Percentiles rank a stretch among this genome's conserved stretches.
Conservation (phyloP, 2,888 invertebrate genomes). For the Tipula confusa region DNA sequence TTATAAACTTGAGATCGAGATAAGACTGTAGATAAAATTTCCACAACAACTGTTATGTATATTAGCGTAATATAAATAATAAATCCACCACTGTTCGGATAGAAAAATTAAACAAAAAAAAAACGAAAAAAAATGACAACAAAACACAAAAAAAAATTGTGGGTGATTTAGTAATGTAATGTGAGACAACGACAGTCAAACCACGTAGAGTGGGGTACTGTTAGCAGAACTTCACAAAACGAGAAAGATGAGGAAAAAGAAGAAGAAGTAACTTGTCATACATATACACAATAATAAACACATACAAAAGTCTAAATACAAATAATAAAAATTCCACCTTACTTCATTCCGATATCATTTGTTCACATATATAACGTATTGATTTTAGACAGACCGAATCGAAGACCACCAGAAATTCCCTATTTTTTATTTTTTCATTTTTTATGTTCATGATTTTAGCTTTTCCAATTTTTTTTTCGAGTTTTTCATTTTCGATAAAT, state of each 20-base stretch:
- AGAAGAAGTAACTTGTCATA: background rate
- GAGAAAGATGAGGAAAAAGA: too few relatives aligned
- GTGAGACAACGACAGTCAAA: background rate
- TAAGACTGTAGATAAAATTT: too few relatives aligned
- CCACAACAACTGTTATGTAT: too few relatives aligned
- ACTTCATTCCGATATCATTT: conserved; percentile 5
- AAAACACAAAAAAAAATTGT: background rate
- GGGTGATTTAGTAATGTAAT: background rate
- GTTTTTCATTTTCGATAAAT: background rate
- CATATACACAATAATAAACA: background rate
- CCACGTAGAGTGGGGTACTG: background rate
- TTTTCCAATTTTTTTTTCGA: background rate
- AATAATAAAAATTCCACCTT: background rate
- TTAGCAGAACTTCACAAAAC: too few relatives aligned
- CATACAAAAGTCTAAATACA: background rate
- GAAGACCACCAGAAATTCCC: conserved; percentile 20
- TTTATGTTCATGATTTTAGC: background rate
- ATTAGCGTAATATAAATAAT: too few relatives aligned
- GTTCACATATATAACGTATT: background rate
- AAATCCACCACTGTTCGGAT: background rate
- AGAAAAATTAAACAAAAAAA: background rate
- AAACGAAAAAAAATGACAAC: background rate
- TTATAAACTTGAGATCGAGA: too few relatives aligned
- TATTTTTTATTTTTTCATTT: background rate
- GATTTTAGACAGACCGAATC: conserved; percentile 25